These are phyloP conservation scores for Tichodroma muraria DNA, from an alignment of 2,113 vertebrate genomes.

Conservation along the genomic window DNA sequence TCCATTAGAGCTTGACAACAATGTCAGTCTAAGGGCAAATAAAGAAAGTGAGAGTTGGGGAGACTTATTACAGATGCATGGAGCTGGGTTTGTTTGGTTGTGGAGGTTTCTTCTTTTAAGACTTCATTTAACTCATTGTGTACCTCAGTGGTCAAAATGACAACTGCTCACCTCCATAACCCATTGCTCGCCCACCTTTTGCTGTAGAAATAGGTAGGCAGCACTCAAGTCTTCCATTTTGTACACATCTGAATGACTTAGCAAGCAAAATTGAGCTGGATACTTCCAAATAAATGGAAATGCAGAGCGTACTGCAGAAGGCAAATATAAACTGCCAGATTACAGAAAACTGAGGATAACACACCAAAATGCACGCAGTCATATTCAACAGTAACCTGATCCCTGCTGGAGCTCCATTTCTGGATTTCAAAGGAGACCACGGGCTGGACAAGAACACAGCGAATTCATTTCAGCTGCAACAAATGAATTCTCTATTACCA, in stretches of 20 bases:
- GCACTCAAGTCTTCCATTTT: background rate
- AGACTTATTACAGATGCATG: constrained; percentile 30
- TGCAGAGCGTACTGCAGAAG: rapidly evolving
- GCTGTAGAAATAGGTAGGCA: background rate
- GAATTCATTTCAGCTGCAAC: background rate
- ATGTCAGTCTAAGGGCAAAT: constrained; percentile 65
- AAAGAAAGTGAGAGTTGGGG: constrained; percentile 53
- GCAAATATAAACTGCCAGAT: background rate
- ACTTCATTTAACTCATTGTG: background rate
- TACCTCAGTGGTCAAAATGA: background rate
- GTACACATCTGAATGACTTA: background rate
- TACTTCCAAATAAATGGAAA: background rate
- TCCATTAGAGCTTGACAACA: constrained; percentile 59
- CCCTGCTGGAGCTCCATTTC: background rate
- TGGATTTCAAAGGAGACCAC: background rate
- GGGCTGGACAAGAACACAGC: background rate
- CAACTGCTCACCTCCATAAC: background rate
- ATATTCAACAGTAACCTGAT: background rate
- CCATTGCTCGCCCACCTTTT: background rate
- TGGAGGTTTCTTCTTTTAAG: background rate
- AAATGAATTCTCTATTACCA: background rate
- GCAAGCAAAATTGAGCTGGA: background rate
- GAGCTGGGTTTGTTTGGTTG: background rate
- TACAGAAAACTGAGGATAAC: background rate
- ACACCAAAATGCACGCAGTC: background rate